Conservation (phyloP, 53 echinoderm and acorn worm species). For the Antedon mediterranea region DNA sequence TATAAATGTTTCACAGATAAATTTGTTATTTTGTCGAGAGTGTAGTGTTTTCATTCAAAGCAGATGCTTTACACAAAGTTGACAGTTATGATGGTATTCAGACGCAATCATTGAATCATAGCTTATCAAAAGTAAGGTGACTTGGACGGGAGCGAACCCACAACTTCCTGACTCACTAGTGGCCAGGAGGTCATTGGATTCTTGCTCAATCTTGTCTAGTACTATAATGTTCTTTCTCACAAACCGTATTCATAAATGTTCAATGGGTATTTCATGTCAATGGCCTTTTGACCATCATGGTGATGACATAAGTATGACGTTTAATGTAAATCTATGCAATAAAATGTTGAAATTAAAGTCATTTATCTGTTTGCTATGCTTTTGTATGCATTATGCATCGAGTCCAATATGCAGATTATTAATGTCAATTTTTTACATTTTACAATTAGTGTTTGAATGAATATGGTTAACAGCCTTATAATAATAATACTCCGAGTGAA, state of each 20-base stretch:
- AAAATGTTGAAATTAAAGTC: too few relatives aligned
- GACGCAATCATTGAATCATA: background rate
- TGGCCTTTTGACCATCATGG: background rate
- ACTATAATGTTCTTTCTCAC: background rate
- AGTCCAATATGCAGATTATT: too few relatives aligned
- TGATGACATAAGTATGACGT: background rate
- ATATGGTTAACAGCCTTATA: too few relatives aligned
- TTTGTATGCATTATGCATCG: too few relatives aligned
- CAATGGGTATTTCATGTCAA: background rate
- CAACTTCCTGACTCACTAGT: background rate
- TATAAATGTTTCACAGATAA: background rate
- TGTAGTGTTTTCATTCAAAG: background rate
- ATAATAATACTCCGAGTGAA: too few relatives aligned
- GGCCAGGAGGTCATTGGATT: background rate
- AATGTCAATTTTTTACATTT: too few relatives aligned
- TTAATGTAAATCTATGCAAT: too few relatives aligned
- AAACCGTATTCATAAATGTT: background rate
- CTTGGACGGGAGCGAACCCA: conserved; percentile 1
- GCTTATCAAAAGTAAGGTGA: background rate
- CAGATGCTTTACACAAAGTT: background rate
- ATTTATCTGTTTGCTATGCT: too few relatives aligned
- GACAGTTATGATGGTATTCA: background rate
- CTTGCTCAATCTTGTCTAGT: background rate
- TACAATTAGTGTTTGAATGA: too few relatives aligned
- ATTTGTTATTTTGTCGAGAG: background rate